Conservation (phyloP, 2,797 vertebrate genomes). For the Hypotaenidia philippensis region DNA sequence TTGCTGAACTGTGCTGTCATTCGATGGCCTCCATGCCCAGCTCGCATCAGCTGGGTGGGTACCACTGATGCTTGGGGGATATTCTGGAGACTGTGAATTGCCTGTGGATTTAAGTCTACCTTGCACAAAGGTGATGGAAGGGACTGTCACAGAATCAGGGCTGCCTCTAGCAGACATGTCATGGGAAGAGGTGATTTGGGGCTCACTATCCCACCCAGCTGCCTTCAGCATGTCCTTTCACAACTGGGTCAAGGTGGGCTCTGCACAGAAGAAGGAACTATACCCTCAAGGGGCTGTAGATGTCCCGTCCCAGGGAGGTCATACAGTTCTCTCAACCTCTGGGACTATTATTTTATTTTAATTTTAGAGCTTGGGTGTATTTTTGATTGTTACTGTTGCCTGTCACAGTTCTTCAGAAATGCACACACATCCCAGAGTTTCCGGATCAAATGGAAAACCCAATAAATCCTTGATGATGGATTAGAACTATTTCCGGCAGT, state of each 20-base stretch:
- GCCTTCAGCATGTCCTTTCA: not conserved
- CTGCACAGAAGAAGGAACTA: not conserved
- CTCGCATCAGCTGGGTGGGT: not conserved
- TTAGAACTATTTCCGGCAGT: not conserved
- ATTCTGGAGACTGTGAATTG: not conserved
- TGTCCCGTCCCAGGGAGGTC: not conserved
- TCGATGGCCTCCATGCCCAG: accelerated
- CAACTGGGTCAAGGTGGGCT: not conserved
- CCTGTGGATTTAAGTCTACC: not conserved
- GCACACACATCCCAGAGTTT: not conserved
- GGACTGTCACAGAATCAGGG: accelerated
- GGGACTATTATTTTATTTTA: not conserved
- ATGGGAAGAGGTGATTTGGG: not conserved
- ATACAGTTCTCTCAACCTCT: accelerated
- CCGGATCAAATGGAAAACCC: slow-evolving; percentile 23
- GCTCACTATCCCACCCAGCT: not conserved
- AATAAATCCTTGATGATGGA: slow-evolving; percentile 29
- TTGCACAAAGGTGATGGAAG: not conserved
- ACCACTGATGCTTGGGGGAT: not conserved
- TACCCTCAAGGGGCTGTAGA: not conserved
- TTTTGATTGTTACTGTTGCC: not conserved
- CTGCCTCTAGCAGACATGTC: accelerated
- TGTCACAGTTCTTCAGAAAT: not conserved
- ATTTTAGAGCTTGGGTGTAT: not conserved
- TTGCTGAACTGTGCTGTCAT: not conserved